Evolutionary conservation across 2,888 invertebrate species (phyloP), one percentile per base, ranked within the genome.

Genomic region (Mesopsocus fuscifrons): DNA sequence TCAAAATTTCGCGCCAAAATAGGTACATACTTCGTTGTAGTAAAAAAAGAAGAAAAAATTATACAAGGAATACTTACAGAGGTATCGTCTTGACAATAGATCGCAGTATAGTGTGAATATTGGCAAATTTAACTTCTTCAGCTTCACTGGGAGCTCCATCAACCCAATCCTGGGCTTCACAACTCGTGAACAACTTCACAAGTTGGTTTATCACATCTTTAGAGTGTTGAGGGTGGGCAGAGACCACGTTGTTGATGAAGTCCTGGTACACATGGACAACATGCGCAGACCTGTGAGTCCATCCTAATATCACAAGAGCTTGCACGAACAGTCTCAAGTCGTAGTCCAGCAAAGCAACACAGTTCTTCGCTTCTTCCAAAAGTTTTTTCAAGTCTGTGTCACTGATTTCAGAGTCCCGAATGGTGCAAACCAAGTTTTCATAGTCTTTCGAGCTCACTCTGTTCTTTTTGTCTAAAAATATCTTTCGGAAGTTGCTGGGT

Each of bases 191-290:
- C 50, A 45, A 49, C 47, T 45, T 53, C n/a, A 80, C 63, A 42
- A 80, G 58, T 53, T 68, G 71, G 40, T 67, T 63, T 34, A 80
- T 63, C 8, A 72, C 71, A 50, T 67, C 63, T 49, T 68, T 68
- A 3, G 72, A 65, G 56, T 78, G 74, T 54, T 69, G 68, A 49
- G 69, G 72, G 50, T 80, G 77, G 2, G 76, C 74, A 34, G 76
- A 71, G 43, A 80, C 62, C 41, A 81, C 61, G 58, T 77, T 75
- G 26, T 74, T 60, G 23, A 78, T 56, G 53, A 81, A 75, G 34
- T 68, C 66, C 53, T 72, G 68, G 55, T 72, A 81, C 23, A 66
- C 66, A 23, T 60, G 53, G 1, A 71, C 62, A n/a, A 70, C 61
- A 35, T 63, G 60, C 16, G 59, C 45, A 22, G 60, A 59, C 42